Evolutionary conservation across 2,888 invertebrate species (phyloP), one percentile per base, ranked within the genome.

Genomic region (Ophioninae sp.): DNA sequence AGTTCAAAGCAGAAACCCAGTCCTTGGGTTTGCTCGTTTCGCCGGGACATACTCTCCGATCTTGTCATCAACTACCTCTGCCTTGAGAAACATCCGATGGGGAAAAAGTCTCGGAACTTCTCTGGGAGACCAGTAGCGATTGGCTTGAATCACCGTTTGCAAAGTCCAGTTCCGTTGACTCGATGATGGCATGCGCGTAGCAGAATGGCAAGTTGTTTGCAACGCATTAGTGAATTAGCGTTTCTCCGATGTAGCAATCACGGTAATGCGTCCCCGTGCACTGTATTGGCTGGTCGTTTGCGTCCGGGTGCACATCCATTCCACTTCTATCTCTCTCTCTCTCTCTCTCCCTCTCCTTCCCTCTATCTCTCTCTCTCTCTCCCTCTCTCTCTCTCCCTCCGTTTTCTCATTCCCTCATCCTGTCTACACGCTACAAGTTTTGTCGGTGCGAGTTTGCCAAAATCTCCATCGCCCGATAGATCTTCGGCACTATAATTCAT

Each of bases 201-300:
- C 51, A 51, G 51, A 51, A 51, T 17, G 51, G 17, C 10, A 17
- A 17, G 51, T 17, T 51, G 51, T 85, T 86, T 87, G 88, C 87
- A 88, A 89, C 90, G 90, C 91, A 91, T 91, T 91, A 91, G 91
- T 87, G 91, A 91, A 91, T 91, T 91, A 91, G 89, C 89, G 89
- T 90, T 91, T 90, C 88, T 74, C 89, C 87, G 88, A 84, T 87
- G 88, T 88, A 88, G 91, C 91, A 91, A 91, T 91, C 91, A 91
- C 89, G 90, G 91, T 92, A 91, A 91, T 92, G 91, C 90, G 82
- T 85, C 79, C 78, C 80, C 69, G 69, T 76, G 72, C 76, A 73
- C 80, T 80, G 72, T 44, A 67, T 80, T 51, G 72, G 72, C 75
- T 75, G 69, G 65, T 61, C 64, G 56, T 63, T 44, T 13, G 22